A percentile compares a stretch with the other conserved stretches of the same genome.
phyloP scores from a whole-genome alignment of 2,113 vertebrate genomes.

The Origma solitaria region DNA sequence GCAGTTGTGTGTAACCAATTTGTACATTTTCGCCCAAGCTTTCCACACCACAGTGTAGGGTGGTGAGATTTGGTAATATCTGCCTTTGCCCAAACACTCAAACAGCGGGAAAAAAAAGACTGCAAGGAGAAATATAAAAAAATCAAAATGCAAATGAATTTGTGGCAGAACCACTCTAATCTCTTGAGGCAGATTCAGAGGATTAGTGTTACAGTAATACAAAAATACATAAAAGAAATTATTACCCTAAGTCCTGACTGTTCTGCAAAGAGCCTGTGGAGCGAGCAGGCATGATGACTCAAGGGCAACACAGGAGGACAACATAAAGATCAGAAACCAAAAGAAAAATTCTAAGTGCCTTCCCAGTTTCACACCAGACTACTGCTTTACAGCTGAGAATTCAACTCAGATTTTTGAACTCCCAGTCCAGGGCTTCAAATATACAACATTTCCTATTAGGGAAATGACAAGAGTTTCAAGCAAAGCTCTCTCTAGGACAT shows the following conservation, averaged over 20 bases:
- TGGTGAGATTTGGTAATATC: neutral
- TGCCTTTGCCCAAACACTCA: neutral
- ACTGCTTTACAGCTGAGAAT: neutral
- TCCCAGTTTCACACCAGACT: neutral
- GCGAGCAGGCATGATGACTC: accelerated
- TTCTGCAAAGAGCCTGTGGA: neutral
- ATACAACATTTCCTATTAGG: neutral
- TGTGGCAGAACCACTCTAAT: neutral
- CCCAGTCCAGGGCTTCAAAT: neutral
- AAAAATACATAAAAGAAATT: neutral
- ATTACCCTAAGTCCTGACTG: neutral
- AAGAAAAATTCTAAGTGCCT: neutral
- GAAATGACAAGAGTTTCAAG: neutral
- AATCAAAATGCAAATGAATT: neutral
- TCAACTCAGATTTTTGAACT: neutral
- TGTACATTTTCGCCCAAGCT: neutral
- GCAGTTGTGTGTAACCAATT: neutral
- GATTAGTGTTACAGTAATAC: neutral
- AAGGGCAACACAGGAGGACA: neutral
- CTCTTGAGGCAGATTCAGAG: neutral
- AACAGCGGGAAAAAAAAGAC: neutral
- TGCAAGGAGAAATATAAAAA: neutral
- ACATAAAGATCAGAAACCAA: neutral
- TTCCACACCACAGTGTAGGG: accelerated
- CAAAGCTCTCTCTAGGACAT: neutral